A percentile compares a stretch with the other conserved stretches of the same genome.
Evolutionary conservation across 2,113 vertebrate species (phyloP).

Genomic region (Myiozetetes cayanensis): DNA sequence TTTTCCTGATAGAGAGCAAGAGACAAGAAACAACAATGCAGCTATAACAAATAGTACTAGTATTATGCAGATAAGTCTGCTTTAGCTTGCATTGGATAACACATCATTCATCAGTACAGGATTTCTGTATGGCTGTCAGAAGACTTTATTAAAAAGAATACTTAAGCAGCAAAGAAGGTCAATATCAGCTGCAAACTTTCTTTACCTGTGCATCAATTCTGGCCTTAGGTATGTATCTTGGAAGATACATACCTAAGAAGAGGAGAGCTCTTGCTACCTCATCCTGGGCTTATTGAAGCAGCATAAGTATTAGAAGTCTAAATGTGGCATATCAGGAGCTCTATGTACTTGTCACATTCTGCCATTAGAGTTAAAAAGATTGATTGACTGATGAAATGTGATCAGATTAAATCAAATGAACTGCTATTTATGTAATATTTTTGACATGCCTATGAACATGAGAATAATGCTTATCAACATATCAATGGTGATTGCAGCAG

Average conservation of each 20-base stretch:
- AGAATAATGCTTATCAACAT: not conserved
- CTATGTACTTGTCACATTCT: not conserved
- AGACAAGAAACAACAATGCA: not conserved
- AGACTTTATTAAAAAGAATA: not conserved
- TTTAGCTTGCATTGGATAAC: not conserved
- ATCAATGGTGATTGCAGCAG: not conserved
- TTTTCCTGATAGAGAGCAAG: not conserved
- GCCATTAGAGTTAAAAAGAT: not conserved
- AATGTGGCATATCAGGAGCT: not conserved
- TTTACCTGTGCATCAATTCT: not conserved
- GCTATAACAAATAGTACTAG: not conserved
- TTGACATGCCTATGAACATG: not conserved
- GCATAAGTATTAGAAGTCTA: not conserved
- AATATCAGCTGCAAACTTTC: not conserved
- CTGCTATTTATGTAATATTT: not conserved
- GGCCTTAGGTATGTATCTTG: not conserved
- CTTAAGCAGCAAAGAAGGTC: not conserved
- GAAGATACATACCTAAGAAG: too few relatives aligned
- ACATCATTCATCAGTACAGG: not conserved
- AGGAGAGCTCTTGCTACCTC: not conserved
- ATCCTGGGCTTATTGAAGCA: not conserved
- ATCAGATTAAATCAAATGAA: not conserved
- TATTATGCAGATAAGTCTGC: not conserved
- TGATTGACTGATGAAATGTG: not conserved
- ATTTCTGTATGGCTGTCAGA: not conserved